Percentiles rank a stretch among this genome's conserved stretches.
Evolutionary conservation across 2,797 vertebrate genomes (phyloP).

Genomic region (Gymnocypris eckloni): DNA sequence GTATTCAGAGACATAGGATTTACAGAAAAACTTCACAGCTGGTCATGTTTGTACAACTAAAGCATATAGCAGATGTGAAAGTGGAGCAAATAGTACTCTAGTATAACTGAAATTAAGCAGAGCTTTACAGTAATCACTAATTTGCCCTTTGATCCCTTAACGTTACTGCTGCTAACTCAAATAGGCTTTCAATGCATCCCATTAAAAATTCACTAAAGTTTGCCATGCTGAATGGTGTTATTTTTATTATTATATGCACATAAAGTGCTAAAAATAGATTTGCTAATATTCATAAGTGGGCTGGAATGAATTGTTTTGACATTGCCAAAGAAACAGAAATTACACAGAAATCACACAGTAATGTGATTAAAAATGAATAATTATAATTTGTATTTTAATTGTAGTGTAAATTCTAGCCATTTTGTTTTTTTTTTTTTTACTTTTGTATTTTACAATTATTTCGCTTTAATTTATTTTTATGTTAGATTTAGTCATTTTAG

Average conservation of each 20-base stretch:
- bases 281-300: not conserved
- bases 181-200: not conserved
- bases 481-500: not conserved
- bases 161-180: not conserved
- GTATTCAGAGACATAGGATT: not conserved
- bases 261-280: not conserved
- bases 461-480: not conserved
- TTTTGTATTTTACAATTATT: not conserved
- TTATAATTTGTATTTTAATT: not conserved
- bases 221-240: not conserved
- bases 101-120: not conserved
- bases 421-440: not conserved
- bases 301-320: not conserved
- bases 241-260: not conserved
- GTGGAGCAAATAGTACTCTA: not conserved
- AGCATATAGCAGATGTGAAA: not conserved
- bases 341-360: not conserved
- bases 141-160: not conserved
- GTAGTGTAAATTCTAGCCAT: too few species aligned
- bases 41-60: constrained; percentile 6
- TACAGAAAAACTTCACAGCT: not conserved
- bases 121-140: constrained; percentile 9
- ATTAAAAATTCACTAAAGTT: not conserved
- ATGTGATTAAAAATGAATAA: not conserved
- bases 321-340: not conserved